phyloP scores from a whole-genome alignment of 1,140 invertebrate genomes.

The Drosophila pseudoananassae region DNA sequence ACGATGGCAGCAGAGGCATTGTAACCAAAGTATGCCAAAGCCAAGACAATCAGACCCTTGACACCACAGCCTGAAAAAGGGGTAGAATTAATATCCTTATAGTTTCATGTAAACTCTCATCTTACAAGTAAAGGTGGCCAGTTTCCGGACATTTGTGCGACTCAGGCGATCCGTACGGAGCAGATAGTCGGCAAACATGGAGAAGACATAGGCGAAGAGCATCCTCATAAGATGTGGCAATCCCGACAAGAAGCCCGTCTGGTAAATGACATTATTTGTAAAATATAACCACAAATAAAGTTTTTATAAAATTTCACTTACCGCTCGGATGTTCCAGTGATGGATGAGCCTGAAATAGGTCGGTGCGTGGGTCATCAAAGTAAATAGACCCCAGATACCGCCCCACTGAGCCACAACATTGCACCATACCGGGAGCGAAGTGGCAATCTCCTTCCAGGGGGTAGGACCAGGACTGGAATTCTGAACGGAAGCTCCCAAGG shows the following conservation, averaged over 20 bases:
- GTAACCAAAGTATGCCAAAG: conserved; percentile 87
- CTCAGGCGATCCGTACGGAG: conserved; percentile 86
- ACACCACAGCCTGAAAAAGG: conserved; percentile 83
- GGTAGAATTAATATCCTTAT: neutral
- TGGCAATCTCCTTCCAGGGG: conserved; percentile 91
- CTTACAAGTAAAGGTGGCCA: conserved; percentile 87
- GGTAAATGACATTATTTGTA: conserved; percentile 41
- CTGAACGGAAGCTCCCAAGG: conserved; percentile 85
- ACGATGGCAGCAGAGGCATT: conserved; percentile 86
- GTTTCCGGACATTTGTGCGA: conserved; percentile 87
- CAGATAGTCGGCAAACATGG: conserved; percentile 87
- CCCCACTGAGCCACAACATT: conserved; percentile 91
- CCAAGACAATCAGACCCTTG: conserved; percentile 86
- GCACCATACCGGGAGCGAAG: conserved; percentile 91
- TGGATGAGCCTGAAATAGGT: conserved; percentile 94
- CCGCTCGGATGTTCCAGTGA: conserved; percentile 91
- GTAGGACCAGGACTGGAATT: conserved; percentile 84
- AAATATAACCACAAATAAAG: neutral
- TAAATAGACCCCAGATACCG: conserved; percentile 94
- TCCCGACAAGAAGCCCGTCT: conserved; percentile 88
- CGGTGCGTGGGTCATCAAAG: conserved; percentile 92
- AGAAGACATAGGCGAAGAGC: conserved; percentile 87
- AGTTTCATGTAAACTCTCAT: neutral
- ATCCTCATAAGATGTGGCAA: conserved; percentile 88
- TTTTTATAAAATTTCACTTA: conserved; percentile 82